Percentiles rank a stretch among this genome's conserved stretches.
Evolutionary conservation across 2,888 invertebrate species (phyloP).

Genomic region (Drosophila lutescens): DNA sequence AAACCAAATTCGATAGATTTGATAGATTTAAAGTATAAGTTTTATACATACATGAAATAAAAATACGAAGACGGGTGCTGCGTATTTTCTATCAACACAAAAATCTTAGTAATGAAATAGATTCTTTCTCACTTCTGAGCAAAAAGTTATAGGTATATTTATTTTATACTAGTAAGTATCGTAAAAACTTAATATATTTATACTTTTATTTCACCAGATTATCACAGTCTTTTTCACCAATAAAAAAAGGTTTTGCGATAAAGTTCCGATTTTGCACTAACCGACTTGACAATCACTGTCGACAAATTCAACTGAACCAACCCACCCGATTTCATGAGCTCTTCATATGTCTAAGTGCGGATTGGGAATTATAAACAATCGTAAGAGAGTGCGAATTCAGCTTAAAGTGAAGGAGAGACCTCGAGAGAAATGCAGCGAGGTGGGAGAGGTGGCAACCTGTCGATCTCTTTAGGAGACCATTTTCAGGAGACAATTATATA

Average conservation of each 20-base stretch:
- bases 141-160: too few relatives aligned
- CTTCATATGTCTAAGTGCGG: neutral
- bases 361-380: neutral
- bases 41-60: neutral
- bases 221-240: neutral
- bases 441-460: too few relatives aligned
- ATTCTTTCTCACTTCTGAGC: too few relatives aligned
- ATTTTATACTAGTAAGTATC: neutral
- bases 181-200: too few relatives aligned
- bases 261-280: neutral
- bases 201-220: neutral
- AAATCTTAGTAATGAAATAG: too few relatives aligned
- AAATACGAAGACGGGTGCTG: too few relatives aligned
- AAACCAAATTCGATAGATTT: conserved; percentile 8
- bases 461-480: too few relatives aligned
- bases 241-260: neutral
- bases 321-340: neutral
- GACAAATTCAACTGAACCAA: conserved; percentile 8
- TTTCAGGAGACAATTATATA: too few relatives aligned
- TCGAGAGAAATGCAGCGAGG: too few relatives aligned
- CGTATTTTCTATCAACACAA: too few relatives aligned
- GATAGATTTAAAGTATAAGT: too few relatives aligned
- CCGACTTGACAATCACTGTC: neutral
- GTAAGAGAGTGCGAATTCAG: neutral
- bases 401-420: neutral